Evolutionary conservation across 2,888 invertebrate genomes (phyloP).

Genomic region (Elysia crispata): DNA sequence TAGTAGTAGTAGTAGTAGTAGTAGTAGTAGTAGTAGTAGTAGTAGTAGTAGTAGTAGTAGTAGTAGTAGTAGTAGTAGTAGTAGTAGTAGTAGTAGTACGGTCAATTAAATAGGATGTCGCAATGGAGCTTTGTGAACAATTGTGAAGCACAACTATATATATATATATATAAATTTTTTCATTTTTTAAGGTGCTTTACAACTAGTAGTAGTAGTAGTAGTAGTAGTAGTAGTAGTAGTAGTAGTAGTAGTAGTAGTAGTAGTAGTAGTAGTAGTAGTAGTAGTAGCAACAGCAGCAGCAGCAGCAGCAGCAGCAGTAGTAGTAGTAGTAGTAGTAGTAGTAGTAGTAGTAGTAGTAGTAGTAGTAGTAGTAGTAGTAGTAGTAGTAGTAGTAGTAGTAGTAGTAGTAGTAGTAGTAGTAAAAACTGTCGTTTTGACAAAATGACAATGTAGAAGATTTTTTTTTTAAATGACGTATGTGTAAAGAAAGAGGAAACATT

Average conservation of each 20-base stretch:
- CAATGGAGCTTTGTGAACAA: no score
- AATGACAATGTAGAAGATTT: no score
- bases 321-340: neutral
- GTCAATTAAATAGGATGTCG: no score
- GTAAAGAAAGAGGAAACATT: no score
- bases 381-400: neutral
- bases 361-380: neutral
- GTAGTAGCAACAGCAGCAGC: neutral
- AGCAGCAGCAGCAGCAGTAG: neutral
- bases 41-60: constrained; percentile 2
- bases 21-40: constrained; percentile 10
- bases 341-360: neutral
- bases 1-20: neutral
- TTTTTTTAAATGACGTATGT: no score
- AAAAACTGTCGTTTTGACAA: no score
- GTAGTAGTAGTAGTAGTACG: no score
- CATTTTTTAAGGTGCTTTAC: no score
- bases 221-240: constrained; percentile 5
- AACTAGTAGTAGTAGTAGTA: no score
- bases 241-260: neutral
- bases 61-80: no score
- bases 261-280: neutral
- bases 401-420: constrained; percentile 4
- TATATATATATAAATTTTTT: no score
- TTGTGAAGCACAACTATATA: no score